A percentile compares a stretch with the other conserved stretches of the same genome.
Evolutionary conservation across 2,888 invertebrate species (phyloP).

Genomic region (Dastarcus helophoroides): DNA sequence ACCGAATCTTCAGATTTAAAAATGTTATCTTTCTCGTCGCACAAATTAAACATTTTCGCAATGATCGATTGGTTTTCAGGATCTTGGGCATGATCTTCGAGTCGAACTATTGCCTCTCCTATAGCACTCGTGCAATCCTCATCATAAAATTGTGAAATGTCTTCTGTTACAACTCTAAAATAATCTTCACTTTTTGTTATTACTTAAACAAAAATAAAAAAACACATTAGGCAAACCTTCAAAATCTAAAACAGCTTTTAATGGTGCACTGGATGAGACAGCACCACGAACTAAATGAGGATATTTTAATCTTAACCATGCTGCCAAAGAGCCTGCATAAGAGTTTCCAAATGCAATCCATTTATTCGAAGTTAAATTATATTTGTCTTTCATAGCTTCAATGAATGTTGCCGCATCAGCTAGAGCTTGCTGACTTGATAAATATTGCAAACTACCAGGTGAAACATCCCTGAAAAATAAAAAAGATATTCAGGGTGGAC

Average conservation of each 20-base stretch:
- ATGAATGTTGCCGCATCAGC: slow-evolving; percentile 84
- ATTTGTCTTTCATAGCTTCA: slow-evolving; percentile 51
- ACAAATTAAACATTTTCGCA: slow-evolving; percentile 66
- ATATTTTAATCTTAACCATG: slow-evolving; percentile 82
- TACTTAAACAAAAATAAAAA: background rate
- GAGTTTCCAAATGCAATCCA: slow-evolving; percentile 95
- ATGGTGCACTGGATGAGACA: slow-evolving; percentile 81
- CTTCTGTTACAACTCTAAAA: slow-evolving; percentile 65
- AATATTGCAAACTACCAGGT: slow-evolving; percentile 63
- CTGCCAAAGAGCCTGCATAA: slow-evolving; percentile 85
- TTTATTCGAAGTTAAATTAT: slow-evolving; percentile 50
- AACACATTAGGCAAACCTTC: slow-evolving; percentile 45
- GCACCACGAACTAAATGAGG: slow-evolving; percentile 78
- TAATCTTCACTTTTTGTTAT: slow-evolving; percentile 51
- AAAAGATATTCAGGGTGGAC: too few relatives aligned
- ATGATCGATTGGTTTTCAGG: slow-evolving; percentile 50
- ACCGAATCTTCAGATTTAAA: slow-evolving; percentile 51
- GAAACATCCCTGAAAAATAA: slow-evolving; percentile 61
- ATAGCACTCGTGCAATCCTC: slow-evolving; percentile 60
- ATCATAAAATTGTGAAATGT: slow-evolving; percentile 56
- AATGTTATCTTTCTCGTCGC: slow-evolving; percentile 56
- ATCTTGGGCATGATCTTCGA: slow-evolving; percentile 51
- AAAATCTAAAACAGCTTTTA: slow-evolving; percentile 77
- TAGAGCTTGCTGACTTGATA: slow-evolving; percentile 70
- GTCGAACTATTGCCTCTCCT: slow-evolving; percentile 50